These are phyloP conservation scores for Rhagologus leucostigma DNA, from an alignment of 2,113 vertebrate species.

Conservation along the genomic window DNA sequence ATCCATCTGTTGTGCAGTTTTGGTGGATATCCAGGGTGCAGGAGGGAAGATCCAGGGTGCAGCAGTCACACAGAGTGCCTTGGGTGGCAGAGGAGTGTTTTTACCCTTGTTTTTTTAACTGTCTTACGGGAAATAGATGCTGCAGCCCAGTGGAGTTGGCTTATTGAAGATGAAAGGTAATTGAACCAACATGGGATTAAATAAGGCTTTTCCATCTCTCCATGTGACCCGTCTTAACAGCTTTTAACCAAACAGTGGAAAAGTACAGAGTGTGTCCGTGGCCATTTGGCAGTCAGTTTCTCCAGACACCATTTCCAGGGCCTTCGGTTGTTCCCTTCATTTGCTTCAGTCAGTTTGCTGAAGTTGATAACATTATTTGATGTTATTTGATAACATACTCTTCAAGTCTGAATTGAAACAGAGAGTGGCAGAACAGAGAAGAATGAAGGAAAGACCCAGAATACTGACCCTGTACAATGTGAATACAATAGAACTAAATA, in stretches of 20 bases:
- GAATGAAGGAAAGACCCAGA: background rate
- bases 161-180: background rate
- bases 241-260: conserved; percentile 5
- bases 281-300: background rate
- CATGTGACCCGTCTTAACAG: background rate
- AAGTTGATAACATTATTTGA: background rate
- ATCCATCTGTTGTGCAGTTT: background rate
- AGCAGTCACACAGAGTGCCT: background rate
- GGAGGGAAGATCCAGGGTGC: background rate
- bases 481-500: background rate
- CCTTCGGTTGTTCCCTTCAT: background rate
- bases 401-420: background rate
- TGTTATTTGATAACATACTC: background rate
- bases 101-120: background rate
- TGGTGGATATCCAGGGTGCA: background rate
- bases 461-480: too few species aligned
- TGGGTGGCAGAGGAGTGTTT: background rate
- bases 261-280: background rate
- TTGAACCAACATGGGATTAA: background rate
- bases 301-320: background rate
- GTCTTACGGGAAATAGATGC: background rate
- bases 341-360: background rate
- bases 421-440: background rate
- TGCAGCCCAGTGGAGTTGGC: background rate
- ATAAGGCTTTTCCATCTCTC: background rate